A percentile compares a stretch with the other conserved stretches of the same genome.
phyloP scores from a whole-genome alignment of 2,888 invertebrate species.

The Micoletzkya japonica region DNA sequence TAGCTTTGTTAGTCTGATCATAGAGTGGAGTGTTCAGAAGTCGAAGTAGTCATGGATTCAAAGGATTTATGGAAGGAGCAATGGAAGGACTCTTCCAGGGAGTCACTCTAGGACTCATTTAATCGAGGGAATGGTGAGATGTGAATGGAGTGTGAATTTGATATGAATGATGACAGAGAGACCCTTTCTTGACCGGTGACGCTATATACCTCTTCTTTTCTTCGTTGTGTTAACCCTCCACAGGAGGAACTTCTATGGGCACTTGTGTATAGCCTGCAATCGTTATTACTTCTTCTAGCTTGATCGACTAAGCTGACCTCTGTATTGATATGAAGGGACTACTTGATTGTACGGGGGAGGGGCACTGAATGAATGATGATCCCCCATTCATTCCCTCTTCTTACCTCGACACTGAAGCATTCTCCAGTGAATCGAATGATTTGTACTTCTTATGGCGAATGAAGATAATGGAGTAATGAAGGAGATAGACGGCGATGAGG shows the following conservation, averaged over 20 bases:
- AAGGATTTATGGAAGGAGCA: slow-evolving; percentile 23
- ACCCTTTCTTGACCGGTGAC: background rate
- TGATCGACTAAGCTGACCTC: background rate
- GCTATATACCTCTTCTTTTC: background rate
- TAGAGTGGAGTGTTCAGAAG: background rate
- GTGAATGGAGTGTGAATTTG: background rate
- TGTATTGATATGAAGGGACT: slow-evolving; percentile 2
- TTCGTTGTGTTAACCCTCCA: background rate
- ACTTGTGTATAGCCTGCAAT: slow-evolving; percentile 20
- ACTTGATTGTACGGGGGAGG: slow-evolving; percentile 21
- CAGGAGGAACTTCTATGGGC: slow-evolving; percentile 11
- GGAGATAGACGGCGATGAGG: slow-evolving; percentile 33
- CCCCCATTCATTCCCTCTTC: background rate
- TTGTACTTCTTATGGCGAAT: slow-evolving; percentile 16
- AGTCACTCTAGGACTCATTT: slow-evolving; percentile 17
- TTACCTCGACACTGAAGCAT: background rate
- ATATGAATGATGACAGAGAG: background rate
- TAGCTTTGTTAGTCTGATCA: background rate
- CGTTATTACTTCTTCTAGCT: background rate
- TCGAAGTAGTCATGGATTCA: slow-evolving; percentile 5
- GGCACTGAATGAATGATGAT: background rate
- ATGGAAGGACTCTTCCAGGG: slow-evolving; percentile 26
- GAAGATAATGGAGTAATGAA: slow-evolving; percentile 14
- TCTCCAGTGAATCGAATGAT: background rate
- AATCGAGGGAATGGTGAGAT: background rate